phyloP scores from a whole-genome alignment of 1,140 invertebrate genomes.

The Glomeris maerens region DNA sequence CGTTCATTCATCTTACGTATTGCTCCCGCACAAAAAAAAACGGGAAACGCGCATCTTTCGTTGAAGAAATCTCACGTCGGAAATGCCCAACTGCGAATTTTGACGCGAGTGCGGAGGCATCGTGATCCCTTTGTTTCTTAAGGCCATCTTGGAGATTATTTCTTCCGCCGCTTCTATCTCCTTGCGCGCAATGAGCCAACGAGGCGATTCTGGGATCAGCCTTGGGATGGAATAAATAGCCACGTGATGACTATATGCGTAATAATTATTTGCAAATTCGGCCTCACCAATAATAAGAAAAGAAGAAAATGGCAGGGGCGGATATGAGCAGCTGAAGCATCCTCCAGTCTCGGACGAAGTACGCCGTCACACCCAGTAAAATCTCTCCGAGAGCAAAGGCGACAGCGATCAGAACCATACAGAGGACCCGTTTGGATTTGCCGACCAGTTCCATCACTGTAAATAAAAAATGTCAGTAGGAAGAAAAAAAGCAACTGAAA shows the following conservation, averaged over 20 bases:
- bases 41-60: neutral
- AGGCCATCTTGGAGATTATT: slow-evolving; percentile 15
- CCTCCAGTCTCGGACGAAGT: slow-evolving; percentile 27
- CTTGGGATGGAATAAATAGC: slow-evolving; percentile 8
- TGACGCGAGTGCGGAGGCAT: slow-evolving; percentile 12
- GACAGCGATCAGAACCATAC: slow-evolving; percentile 26
- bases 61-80: slow-evolving; percentile 8
- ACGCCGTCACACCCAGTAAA: slow-evolving; percentile 25
- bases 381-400: slow-evolving; percentile 27
- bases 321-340: slow-evolving; percentile 21
- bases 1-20: neutral
- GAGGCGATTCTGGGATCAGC: slow-evolving; percentile 19
- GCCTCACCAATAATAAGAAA: slow-evolving; percentile 27
- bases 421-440: slow-evolving; percentile 20
- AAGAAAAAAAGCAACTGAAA: slow-evolving; percentile 10
- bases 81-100: slow-evolving; percentile 13
- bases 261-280: neutral
- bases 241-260: neutral
- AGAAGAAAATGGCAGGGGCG: slow-evolving; percentile 20
- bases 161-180: slow-evolving; percentile 11
- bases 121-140: slow-evolving; percentile 14
- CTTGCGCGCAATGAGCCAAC: slow-evolving; percentile 18
- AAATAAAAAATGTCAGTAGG: slow-evolving; percentile 4
- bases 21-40: neutral
- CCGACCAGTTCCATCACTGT: slow-evolving; percentile 27